Percentiles rank a stretch among this genome's conserved stretches.
Conservation (phyloP, 2,888 invertebrate genomes). For the Sphaerophoria rueppellii region DNA sequence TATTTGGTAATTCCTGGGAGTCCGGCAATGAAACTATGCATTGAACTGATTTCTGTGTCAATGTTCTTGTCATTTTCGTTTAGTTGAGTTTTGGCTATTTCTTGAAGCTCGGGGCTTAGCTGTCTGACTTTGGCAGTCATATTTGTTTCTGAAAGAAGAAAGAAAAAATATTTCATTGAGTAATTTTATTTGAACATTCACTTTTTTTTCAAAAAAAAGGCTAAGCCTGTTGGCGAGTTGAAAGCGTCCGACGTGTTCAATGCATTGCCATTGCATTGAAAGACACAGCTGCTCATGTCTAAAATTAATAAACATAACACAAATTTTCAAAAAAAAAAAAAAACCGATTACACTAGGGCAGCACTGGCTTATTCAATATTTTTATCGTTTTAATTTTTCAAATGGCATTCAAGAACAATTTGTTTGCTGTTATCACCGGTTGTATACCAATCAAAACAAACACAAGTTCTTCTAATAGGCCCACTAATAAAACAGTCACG, state of each 20-base stretch:
- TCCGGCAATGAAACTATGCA: slow-evolving; percentile 81
- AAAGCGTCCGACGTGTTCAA: too few relatives aligned
- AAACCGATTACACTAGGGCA: too few relatives aligned
- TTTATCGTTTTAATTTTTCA: too few relatives aligned
- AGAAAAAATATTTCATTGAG: neutral
- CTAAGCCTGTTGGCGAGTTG: too few relatives aligned
- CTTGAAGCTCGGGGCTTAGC: slow-evolving; percentile 63
- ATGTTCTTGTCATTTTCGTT: slow-evolving; percentile 80
- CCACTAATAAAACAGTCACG: slow-evolving; percentile 40
- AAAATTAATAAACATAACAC: too few relatives aligned
- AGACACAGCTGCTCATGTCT: too few relatives aligned
- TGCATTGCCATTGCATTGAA: too few relatives aligned
- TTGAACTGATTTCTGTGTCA: slow-evolving; percentile 79
- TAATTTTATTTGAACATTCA: too few relatives aligned
- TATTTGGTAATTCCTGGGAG: slow-evolving; percentile 78
- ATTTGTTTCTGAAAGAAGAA: neutral
- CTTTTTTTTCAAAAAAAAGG: too few relatives aligned
- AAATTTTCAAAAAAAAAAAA: too few relatives aligned
- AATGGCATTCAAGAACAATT: neutral
- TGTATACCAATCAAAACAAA: neutral
- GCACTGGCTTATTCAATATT: too few relatives aligned
- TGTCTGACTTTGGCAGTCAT: slow-evolving; percentile 54
- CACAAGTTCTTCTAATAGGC: slow-evolving; percentile 3
- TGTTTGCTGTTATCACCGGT: neutral
- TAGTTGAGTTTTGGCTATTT: slow-evolving; percentile 80